These are phyloP conservation scores for Tiliqua scincoides DNA, from an alignment of 2,113 vertebrate genomes.

Conservation along the genomic window DNA sequence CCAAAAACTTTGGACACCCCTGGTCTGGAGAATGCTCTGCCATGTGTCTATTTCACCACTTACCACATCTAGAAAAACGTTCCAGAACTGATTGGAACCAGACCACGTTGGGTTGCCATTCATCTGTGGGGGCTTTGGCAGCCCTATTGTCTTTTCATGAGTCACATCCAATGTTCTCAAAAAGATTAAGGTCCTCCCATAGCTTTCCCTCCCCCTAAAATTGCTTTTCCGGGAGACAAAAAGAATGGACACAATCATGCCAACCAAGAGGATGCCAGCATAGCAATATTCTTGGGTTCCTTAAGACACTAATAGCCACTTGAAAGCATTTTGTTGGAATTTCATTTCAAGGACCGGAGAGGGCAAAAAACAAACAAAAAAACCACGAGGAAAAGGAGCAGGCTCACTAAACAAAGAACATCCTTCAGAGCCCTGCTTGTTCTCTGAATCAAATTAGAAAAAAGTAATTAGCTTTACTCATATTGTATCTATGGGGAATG, in stretches of 20 bases:
- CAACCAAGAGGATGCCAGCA: conserved; percentile 62
- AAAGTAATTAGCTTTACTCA: not conserved
- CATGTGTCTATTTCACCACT: not conserved
- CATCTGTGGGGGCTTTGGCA: conserved; percentile 31
- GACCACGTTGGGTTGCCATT: too few species aligned
- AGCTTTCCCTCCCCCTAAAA: conserved; percentile 50
- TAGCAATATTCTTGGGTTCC: conserved; percentile 57
- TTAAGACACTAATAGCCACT: conserved; percentile 73
- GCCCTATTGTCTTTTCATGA: conserved; percentile 41
- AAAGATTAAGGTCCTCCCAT: conserved; percentile 43
- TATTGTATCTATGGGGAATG: not conserved
- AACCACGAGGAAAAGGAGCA: not conserved
- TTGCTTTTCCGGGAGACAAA: conserved; percentile 62
- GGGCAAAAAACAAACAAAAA: too few species aligned
- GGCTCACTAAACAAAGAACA: not conserved
- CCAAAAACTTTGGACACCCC: too few species aligned
- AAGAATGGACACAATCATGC: conserved; percentile 50
- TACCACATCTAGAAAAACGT: not conserved
- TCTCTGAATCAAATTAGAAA: not conserved
- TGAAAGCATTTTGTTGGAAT: conserved; percentile 60
- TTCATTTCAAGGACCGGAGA: conserved; percentile 5
- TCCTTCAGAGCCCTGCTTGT: not conserved
- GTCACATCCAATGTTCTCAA: conserved; percentile 43
- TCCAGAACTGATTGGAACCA: not conserved
- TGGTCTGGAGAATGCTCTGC: not conserved